phyloP scores from a whole-genome alignment of 2,797 vertebrate genomes.

The Limosa lapponica region DNA sequence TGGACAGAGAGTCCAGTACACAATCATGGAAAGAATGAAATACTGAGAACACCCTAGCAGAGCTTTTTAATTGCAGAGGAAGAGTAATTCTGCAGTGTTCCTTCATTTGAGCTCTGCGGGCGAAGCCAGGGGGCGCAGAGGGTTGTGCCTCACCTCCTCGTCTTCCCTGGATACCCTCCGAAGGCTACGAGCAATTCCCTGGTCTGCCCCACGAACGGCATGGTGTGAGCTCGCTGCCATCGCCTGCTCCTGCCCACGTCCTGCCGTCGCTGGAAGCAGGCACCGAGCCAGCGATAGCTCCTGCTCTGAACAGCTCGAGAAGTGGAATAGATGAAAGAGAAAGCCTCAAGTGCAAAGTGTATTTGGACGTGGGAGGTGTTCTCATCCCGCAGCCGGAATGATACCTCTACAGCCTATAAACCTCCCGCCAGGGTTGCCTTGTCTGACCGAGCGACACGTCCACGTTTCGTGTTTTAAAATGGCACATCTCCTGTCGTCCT shows the following conservation, averaged over 20 bases:
- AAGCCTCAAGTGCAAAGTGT: not conserved
- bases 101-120: not conserved
- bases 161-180: not conserved
- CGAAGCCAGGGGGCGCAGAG: fast-evolving
- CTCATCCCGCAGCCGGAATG: not conserved
- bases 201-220: not conserved
- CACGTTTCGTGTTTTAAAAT: not conserved
- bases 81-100: not conserved
- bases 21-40: not conserved
- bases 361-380: not conserved
- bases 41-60: not conserved
- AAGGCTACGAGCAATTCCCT: not conserved
- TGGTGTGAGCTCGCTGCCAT: not conserved
- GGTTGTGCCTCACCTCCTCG: not conserved
- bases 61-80: not conserved
- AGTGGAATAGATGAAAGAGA: not conserved
- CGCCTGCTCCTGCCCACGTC: not conserved
- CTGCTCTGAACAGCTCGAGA: not conserved
- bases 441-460: not conserved
- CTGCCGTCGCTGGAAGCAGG: not conserved
- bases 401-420: fast-evolving
- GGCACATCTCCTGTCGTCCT: not conserved
- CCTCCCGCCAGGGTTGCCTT: fast-evolving
- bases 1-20: no score
- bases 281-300: not conserved